A percentile compares a stretch with the other conserved stretches of the same genome.
phyloP scores from a whole-genome alignment of 2,888 invertebrate species.

The Nomada goodeniana region DNA sequence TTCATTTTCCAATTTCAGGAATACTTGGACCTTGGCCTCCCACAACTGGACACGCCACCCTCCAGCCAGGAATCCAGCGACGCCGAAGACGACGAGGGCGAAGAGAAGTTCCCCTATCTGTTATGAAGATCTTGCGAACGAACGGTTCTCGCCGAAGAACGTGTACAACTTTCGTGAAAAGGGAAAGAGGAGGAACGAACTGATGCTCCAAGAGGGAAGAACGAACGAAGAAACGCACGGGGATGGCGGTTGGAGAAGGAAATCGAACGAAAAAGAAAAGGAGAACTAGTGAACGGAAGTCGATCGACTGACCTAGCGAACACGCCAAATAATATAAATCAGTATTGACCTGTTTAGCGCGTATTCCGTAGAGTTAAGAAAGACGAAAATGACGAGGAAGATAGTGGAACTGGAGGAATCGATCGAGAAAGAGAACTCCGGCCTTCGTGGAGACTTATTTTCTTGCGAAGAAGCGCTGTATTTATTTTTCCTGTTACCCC shows the following conservation, averaged over 20 bases:
- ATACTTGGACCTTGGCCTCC: constrained; percentile 94
- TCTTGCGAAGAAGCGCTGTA: constrained; percentile 36
- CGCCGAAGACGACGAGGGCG: constrained; percentile 82
- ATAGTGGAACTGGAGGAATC: not conserved
- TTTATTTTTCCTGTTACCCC: constrained; percentile 48
- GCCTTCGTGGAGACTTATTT: constrained; percentile 57
- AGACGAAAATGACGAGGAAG: constrained; percentile 5
- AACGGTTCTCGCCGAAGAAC: constrained; percentile 10
- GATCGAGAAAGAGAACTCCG: constrained; percentile 29
- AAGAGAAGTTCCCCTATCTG: constrained; percentile 83
- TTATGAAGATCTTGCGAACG: constrained; percentile 71
- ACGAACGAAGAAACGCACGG: constrained; percentile 2
- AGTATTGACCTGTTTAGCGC: constrained; percentile 77
- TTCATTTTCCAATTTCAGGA: constrained; percentile 85
- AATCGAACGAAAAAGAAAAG: not conserved
- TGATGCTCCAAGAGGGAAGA: constrained; percentile 1
- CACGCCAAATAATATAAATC: constrained; percentile 80
- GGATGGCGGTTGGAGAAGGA: not conserved
- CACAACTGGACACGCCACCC: constrained; percentile 94
- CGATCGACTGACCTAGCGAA: constrained; percentile 72
- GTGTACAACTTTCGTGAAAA: not conserved
- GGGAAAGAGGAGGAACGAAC: not conserved
- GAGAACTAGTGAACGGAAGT: constrained; percentile 26
- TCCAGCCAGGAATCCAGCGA: constrained; percentile 93
- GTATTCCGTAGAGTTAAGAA: constrained; percentile 69